Percentiles rank a stretch among this genome's conserved stretches.
Conservation (phyloP, 1,140 invertebrate species). For the Diabrotica undecimpunctata region DNA sequence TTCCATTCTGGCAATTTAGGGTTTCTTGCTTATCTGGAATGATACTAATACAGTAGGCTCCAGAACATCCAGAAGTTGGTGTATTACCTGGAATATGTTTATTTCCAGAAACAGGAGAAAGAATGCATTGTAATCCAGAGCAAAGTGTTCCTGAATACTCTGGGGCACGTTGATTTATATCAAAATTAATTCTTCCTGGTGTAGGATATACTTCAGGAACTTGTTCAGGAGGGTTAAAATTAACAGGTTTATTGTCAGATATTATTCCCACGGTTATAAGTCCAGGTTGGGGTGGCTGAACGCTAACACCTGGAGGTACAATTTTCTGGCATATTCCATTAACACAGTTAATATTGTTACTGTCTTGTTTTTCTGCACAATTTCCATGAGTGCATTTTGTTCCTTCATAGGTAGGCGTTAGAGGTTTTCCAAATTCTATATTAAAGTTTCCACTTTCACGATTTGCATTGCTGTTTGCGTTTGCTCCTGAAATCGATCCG, state of each 20-base stretch:
- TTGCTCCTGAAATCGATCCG: background rate
- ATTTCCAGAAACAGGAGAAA: background rate
- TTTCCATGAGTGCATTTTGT: background rate
- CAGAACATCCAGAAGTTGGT: background rate
- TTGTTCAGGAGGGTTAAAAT: no score
- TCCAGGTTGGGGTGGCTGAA: no score
- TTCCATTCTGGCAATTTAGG: background rate
- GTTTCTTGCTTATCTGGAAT: background rate
- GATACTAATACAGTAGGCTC: background rate
- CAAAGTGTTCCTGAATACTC: background rate
- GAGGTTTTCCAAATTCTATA: background rate
- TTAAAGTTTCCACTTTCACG: background rate
- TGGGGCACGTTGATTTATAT: background rate
- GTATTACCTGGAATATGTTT: background rate
- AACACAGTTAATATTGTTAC: no score
- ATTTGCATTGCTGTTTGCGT: background rate
- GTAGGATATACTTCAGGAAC: background rate
- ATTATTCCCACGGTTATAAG: no score
- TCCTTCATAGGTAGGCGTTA: background rate
- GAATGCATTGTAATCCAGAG: background rate
- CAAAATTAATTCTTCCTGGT: background rate
- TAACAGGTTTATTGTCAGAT: no score
- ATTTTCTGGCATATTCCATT: no score
- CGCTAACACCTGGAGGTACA: no score
- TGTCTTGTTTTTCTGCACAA: background rate